A percentile compares a stretch with the other conserved stretches of the same genome.
Evolutionary conservation across 2,113 vertebrate genomes (phyloP).

Genomic region (Vicugna pacos): DNA sequence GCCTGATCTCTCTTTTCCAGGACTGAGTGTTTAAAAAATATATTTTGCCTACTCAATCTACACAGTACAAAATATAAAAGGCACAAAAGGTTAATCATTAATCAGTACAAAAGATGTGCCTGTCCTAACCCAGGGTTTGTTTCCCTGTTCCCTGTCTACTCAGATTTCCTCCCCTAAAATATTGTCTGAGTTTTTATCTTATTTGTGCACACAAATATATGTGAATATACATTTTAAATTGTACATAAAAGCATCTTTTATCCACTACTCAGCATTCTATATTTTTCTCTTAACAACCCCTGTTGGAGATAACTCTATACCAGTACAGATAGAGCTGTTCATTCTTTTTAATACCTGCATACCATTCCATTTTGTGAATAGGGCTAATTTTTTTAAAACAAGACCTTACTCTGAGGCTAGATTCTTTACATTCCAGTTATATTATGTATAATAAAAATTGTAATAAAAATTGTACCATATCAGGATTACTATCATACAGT

Average conservation of each 20-base stretch:
- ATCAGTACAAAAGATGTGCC: not conserved
- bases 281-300: not conserved
- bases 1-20: not conserved
- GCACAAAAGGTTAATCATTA: constrained; percentile 8
- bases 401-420: not conserved
- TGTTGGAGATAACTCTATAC: not conserved
- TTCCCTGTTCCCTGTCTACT: not conserved
- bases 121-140: not conserved
- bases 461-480: not conserved
- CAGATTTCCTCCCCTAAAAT: not conserved
- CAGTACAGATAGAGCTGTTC: not conserved
- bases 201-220: not conserved
- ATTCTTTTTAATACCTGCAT: not conserved
- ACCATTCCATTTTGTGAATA: constrained; percentile 17
- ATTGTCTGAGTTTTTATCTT: not conserved
- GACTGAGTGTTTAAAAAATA: not conserved
- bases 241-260: constrained; percentile 29
- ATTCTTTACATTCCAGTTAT: constrained; percentile 6
- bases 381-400: not conserved
- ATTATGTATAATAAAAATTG: not conserved
- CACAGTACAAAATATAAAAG: not conserved
- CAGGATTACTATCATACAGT: not conserved
- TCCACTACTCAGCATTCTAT: not conserved
- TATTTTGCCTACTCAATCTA: constrained; percentile 21
- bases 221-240: not conserved